Conservation (phyloP, 2,888 invertebrate genomes). For the Euzophera pinguis region DNA sequence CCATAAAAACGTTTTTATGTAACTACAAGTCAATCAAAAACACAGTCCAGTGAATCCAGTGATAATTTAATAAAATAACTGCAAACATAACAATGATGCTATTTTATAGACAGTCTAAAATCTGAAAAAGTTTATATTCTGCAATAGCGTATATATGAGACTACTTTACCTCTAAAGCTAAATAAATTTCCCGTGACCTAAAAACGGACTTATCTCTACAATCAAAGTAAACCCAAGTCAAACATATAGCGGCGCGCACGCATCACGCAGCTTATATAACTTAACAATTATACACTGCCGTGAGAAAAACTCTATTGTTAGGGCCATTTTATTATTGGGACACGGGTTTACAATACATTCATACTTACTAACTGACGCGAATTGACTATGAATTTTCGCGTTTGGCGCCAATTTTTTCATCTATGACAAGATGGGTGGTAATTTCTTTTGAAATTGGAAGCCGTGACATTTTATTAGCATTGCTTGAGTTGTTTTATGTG, state of each 20-base stretch:
- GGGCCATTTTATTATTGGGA: slow-evolving; percentile 28
- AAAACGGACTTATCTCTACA: slow-evolving; percentile 22
- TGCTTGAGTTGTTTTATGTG: background rate
- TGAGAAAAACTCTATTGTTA: slow-evolving; percentile 26
- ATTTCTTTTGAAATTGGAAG: background rate
- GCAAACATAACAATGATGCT: no score
- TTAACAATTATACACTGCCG: slow-evolving; percentile 26
- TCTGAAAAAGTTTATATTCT: no score
- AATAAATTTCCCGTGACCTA: slow-evolving; percentile 19
- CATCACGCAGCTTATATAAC: slow-evolving; percentile 30
- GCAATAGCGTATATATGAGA: background rate
- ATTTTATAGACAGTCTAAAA: no score
- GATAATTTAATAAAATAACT: no score
- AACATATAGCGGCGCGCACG: slow-evolving; percentile 17
- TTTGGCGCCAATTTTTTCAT: slow-evolving; percentile 1
- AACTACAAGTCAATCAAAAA: no score
- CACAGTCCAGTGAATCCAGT: no score
- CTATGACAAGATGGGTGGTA: background rate
- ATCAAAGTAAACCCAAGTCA: slow-evolving; percentile 21
- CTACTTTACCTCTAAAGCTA: background rate
- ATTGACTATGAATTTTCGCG: background rate
- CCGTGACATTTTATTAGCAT: slow-evolving; percentile 2
- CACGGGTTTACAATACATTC: no score
- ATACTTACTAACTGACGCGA: background rate
- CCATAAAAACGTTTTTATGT: no score